A percentile compares a stretch with the other conserved stretches of the same genome.
Evolutionary conservation across 2,888 invertebrate genomes (phyloP).

Genomic region (Cryptocephalus primarius): DNA sequence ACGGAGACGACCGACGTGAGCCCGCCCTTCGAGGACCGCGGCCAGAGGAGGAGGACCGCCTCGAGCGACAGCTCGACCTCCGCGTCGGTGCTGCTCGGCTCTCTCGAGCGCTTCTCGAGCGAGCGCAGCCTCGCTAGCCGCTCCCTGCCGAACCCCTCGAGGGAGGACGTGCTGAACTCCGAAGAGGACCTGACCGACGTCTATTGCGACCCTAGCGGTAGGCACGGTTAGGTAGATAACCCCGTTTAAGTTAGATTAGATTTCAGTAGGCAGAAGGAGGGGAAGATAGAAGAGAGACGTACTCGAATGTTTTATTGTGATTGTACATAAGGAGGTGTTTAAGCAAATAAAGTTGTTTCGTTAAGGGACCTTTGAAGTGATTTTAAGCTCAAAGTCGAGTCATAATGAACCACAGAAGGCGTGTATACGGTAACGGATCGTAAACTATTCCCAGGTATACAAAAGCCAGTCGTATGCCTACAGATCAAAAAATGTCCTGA

Average conservation of each 20-base stretch:
- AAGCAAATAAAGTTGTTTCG: too few relatives aligned
- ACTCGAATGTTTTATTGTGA: too few relatives aligned
- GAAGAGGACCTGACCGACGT: constrained; percentile 29
- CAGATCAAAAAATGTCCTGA: too few relatives aligned
- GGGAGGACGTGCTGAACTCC: constrained; percentile 31
- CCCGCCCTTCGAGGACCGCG: constrained; percentile 11
- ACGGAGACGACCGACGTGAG: constrained; percentile 19
- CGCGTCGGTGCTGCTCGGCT: constrained; percentile 18
- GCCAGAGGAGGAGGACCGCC: constrained; percentile 21
- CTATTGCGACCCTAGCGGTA: constrained; percentile 27
- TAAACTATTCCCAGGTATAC: too few relatives aligned
- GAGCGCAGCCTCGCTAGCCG: constrained; percentile 25
- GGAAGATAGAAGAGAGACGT: too few relatives aligned
- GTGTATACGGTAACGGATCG: too few relatives aligned
- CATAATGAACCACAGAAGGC: too few relatives aligned
- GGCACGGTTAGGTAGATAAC: constrained; percentile 6
- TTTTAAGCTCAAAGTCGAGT: too few relatives aligned
- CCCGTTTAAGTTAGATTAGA: not conserved
- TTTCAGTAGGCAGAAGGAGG: too few relatives aligned
- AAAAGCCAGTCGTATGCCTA: too few relatives aligned
- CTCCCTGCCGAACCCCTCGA: constrained; percentile 24
- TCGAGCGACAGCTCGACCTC: constrained; percentile 26
- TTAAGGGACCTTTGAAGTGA: too few relatives aligned
- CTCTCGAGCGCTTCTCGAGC: constrained; percentile 18
- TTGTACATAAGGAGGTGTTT: too few relatives aligned